Percentiles rank a stretch among this genome's conserved stretches.
These are phyloP conservation scores for Parapristionchus giblindavisi DNA, from an alignment of 2,888 invertebrate species.

Conservation along the genomic window DNA sequence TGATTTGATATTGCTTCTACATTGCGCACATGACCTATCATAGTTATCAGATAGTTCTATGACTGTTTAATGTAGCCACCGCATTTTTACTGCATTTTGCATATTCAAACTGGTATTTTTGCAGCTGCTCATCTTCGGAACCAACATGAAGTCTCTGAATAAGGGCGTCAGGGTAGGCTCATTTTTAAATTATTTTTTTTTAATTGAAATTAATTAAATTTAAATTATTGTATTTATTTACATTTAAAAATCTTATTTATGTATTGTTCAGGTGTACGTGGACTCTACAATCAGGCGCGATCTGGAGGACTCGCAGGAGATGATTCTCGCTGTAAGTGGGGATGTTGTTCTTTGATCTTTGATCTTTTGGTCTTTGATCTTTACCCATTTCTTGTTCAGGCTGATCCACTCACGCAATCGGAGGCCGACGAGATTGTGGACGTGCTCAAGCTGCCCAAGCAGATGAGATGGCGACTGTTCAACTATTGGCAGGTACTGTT, in stretches of 20 bases:
- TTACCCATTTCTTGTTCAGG: constrained; percentile 18
- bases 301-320: constrained; percentile 38
- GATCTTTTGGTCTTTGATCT: neutral
- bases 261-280: constrained; percentile 37
- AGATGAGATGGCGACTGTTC: constrained; percentile 56
- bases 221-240: neutral
- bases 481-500: constrained; percentile 49
- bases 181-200: neutral
- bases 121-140: neutral
- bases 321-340: constrained; percentile 37
- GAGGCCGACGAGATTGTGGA: constrained; percentile 43
- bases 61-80: no score
- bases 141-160: neutral
- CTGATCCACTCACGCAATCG: constrained; percentile 43
- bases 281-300: constrained; percentile 38
- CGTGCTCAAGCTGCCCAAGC: constrained; percentile 48
- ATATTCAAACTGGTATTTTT: neutral
- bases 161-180: neutral
- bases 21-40: no score
- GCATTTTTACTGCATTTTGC: no score
- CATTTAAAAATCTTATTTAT: constrained; percentile 6
- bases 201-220: no score
- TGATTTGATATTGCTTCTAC: no score
- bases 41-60: no score
- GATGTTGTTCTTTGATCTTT: neutral